Evolutionary conservation across 2,797 vertebrate genomes (phyloP).

Genomic region (Lagorchestes hirsutus): DNA sequence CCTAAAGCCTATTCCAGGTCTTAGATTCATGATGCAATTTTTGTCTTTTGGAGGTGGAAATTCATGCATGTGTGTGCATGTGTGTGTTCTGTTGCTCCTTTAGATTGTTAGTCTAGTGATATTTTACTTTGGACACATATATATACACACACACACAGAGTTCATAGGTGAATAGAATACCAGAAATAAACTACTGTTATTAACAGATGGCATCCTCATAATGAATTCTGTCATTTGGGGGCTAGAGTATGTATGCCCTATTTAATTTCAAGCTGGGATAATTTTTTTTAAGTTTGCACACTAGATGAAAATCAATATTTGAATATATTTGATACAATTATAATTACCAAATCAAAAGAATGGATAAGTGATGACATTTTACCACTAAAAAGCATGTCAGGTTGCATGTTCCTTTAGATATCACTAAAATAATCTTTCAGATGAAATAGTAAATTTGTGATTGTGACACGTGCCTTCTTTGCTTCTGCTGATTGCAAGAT

Average conservation of each 20-base stretch:
- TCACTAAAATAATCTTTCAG: slow-evolving; percentile 42
- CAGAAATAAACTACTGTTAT: not conserved
- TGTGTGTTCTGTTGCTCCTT: not conserved
- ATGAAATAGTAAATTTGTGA: slow-evolving; percentile 40
- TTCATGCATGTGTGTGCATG: not conserved
- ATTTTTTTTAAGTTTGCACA: not conserved
- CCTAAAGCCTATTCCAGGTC: not conserved
- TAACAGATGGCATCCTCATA: slow-evolving; percentile 30
- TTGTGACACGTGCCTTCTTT: not conserved
- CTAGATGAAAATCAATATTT: slow-evolving; percentile 21
- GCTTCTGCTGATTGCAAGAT: not conserved
- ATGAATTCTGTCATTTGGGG: slow-evolving; percentile 11
- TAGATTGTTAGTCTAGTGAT: not conserved
- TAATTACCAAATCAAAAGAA: slow-evolving; percentile 7
- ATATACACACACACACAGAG: not conserved
- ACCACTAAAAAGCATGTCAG: slow-evolving; percentile 38
- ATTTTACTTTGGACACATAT: not conserved
- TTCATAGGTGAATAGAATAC: not conserved
- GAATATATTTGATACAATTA: not conserved
- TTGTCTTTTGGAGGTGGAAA: not conserved
- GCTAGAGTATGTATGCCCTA: slow-evolving; percentile 23
- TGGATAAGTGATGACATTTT: slow-evolving; percentile 45
- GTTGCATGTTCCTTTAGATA: slow-evolving; percentile 25
- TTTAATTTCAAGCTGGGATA: slow-evolving; percentile 46
- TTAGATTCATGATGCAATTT: not conserved